phyloP scores from a whole-genome alignment of 2,797 vertebrate genomes.

The Selene dorsalis region DNA sequence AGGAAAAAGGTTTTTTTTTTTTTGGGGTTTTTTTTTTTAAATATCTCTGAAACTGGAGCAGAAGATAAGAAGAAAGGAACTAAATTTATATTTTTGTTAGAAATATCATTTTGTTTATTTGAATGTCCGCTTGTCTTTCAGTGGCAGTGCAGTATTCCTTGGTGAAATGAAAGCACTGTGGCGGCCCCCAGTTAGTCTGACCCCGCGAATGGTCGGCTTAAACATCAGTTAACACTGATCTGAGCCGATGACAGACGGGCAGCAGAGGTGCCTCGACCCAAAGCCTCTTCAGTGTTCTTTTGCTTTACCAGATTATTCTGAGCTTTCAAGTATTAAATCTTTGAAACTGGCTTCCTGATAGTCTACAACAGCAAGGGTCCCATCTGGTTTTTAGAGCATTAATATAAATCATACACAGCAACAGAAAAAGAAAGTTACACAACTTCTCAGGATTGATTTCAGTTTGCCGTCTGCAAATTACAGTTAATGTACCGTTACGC shows the following conservation, averaged over 20 bases:
- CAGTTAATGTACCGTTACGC: constrained; percentile 65
- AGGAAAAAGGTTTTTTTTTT: constrained; percentile 3
- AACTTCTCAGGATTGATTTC: constrained; percentile 64
- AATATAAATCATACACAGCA: constrained; percentile 47
- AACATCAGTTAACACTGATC: constrained; percentile 65
- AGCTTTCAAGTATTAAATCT: constrained; percentile 37
- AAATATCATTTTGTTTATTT: constrained; percentile 45
- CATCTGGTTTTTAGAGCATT: constrained; percentile 26
- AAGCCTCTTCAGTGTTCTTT: constrained; percentile 57
- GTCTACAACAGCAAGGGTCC: constrained; percentile 28
- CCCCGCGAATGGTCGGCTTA: constrained; percentile 56
- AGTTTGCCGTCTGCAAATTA: constrained; percentile 65
- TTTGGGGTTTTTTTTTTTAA: constrained; percentile 17
- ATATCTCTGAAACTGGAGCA: neutral
- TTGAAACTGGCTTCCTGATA: constrained; percentile 22
- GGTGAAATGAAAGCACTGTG: constrained; percentile 51
- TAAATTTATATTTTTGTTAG: neutral
- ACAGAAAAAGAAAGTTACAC: constrained; percentile 58
- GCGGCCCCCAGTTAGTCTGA: constrained; percentile 58
- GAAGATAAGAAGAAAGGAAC: neutral
- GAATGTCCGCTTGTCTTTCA: constrained; percentile 43
- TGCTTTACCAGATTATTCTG: constrained; percentile 51
- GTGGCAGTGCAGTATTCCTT: constrained; percentile 40
- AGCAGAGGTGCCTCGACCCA: constrained; percentile 66
- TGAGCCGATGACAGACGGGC: constrained; percentile 79